These are phyloP conservation scores for Spea hammondii DNA, from an alignment of 2,797 vertebrate species.

Conservation along the genomic window DNA sequence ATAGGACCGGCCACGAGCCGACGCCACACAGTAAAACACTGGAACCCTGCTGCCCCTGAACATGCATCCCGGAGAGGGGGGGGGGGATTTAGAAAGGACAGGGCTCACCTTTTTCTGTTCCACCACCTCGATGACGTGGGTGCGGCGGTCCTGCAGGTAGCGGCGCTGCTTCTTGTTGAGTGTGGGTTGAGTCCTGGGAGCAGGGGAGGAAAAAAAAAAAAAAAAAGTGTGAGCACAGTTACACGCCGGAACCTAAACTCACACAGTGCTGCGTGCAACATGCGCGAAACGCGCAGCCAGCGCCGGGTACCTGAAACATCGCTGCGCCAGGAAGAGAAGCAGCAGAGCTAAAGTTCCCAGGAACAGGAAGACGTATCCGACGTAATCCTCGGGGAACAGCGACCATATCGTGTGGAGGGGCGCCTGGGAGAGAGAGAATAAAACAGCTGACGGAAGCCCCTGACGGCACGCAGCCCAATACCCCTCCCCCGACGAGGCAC, in stretches of 20 bases:
- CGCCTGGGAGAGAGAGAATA: conserved; percentile 54
- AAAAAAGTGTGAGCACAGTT: not conserved
- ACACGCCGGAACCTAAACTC: too few relatives aligned
- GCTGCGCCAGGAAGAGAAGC: conserved; percentile 72
- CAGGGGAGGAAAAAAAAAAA: not conserved
- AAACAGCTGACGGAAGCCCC: too few relatives aligned
- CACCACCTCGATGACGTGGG: conserved; percentile 76
- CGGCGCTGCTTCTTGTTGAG: conserved; percentile 76
- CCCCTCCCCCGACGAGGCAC: too few relatives aligned
- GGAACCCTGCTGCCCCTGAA: not conserved
- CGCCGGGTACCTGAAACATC: conserved; percentile 71
- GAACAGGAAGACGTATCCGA: conserved; percentile 67
- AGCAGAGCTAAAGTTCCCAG: conserved; percentile 72
- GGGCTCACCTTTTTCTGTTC: conserved; percentile 74
- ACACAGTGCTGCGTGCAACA: too few relatives aligned
- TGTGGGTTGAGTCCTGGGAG: conserved; percentile 68
- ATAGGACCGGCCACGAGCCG: too few relatives aligned
- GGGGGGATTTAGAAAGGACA: not conserved
- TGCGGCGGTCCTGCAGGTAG: conserved; percentile 75
- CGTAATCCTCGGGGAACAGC: conserved; percentile 66
- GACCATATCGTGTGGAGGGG: conserved; percentile 66
- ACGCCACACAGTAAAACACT: too few relatives aligned
- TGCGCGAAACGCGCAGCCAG: not conserved
- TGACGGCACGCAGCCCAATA: too few relatives aligned
- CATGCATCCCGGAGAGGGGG: not conserved